Base-by-base conservation (phyloP, 2,888 invertebrate species). In the Melipona beecheii region DNA sequence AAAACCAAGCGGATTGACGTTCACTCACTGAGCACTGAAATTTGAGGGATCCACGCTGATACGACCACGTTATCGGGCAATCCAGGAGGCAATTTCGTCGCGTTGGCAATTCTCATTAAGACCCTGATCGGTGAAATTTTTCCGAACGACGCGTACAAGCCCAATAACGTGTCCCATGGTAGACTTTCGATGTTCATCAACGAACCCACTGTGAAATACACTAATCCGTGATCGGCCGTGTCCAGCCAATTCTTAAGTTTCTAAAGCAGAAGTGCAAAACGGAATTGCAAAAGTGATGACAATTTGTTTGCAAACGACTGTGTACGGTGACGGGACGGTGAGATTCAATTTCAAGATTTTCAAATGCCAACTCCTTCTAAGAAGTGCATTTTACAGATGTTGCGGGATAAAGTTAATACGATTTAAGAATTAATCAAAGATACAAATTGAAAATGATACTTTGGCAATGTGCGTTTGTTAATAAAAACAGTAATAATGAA, bases 141-240 rank as follows among this genome's bases (percentile, higher is more conserved):
- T 6, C 65, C 76, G 52, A 92, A 90, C 0, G 91, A 89, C 19
- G 75, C 68, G 75, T 91, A 92, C 0, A 93, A 56, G 19, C 31
- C 50, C 11, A 85, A 81, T 76, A 91, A 13, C 62, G 71, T 91
- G 2, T 90, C 88, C 43, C 65, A 62, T 0, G 91, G 90, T 19
- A 93, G 74, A 0, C 91, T 86, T 54, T 92, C 92, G 27, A 92
- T 88, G 19, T 84, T 85, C 0, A 92, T 11, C 85, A 93, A 85
- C 5, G 92, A 92, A 49, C 93, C 93, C 2, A 93, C 86, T 13
- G 90, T 86, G 76, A 93, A 88, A 60, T 92, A 92, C 6, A 93
- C 86, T 6, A 93, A 90, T 4, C 93, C 93, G 2, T 89, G 77
- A 0, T 80, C 62, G 36, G 93, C 91, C 0, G 85, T 84, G 52